phyloP scores from a whole-genome alignment of 2,797 vertebrate genomes.

The Notamacropus eugenii region DNA sequence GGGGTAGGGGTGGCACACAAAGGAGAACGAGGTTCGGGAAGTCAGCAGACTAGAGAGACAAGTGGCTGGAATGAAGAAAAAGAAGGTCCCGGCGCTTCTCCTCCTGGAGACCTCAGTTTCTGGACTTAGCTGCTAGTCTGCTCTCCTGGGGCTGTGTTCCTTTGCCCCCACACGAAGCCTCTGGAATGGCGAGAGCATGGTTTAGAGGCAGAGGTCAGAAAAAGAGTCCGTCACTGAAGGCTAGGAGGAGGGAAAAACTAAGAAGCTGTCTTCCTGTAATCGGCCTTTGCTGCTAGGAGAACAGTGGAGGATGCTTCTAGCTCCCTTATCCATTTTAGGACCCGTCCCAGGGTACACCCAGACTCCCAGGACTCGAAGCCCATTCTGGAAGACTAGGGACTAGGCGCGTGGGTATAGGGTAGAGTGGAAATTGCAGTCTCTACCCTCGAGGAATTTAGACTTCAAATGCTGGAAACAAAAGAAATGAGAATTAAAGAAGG shows the following conservation, averaged over 20 bases:
- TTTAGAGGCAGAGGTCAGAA: background rate
- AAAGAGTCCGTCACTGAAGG: background rate
- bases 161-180: background rate
- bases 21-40: background rate
- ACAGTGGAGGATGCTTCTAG: background rate
- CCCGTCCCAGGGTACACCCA: background rate
- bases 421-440: background rate
- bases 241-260: background rate
- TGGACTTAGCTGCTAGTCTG: background rate
- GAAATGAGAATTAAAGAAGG: background rate
- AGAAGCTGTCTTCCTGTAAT: background rate
- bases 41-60: fast-evolving
- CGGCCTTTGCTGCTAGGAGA: background rate
- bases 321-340: background rate
- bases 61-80: fast-evolving
- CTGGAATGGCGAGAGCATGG: background rate
- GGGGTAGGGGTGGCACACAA: background rate
- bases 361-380: background rate
- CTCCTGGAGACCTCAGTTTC: fast-evolving
- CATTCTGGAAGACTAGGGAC: background rate
- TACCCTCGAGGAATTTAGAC: background rate
- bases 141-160: background rate
- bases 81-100: background rate
- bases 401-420: background rate
- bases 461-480: background rate